Evolutionary conservation across 2,888 invertebrate genomes (phyloP), one percentile per base, ranked within the genome.

Genomic region (Carabus problematicus): DNA sequence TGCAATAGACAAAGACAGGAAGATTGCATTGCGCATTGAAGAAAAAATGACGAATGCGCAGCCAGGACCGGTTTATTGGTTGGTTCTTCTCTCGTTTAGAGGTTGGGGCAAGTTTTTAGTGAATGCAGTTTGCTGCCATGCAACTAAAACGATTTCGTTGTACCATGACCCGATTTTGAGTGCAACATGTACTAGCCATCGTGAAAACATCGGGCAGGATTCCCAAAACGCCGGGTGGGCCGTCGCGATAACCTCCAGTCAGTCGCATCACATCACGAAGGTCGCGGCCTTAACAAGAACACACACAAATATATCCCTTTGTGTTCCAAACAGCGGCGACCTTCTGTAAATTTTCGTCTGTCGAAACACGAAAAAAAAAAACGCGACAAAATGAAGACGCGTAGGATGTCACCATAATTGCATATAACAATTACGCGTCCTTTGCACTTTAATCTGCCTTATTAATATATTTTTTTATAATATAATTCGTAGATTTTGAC

Each of bases 151-250:
- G 80, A 79, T 80, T 81, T 79, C 78, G 80, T 80, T 79, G 79
- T 80, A 79, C 79, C 80, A 80, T 81, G 81, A 81, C 80, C 81
- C 79, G 80, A 79, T 81, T 81, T 79, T 75, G 77, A 79, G 77
- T 79, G 78, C 79, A 79, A 73, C 74, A 71, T 71, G 74, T 80
- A 80, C 76, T 80, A 80, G 73, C 77, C 75, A 74, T 71, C 69
- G 73, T 76, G 75, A 78, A 80, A 81, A 81, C 79, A 75, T 80
- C 60, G 72, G 39, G 54, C 45, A 64, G 47, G 56, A 67, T 66
- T 62, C 43, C 71, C 72, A 63, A 72, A 71, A 71, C 58, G 39
- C 66, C 55, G 69, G 62, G 64, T 55, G 66, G 42, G 42, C 58
- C 64, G 40, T 29, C 52, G 29, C 43, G 56, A 39, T 47, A 62